Conservation (phyloP, 2,113 vertebrate species). For the Petromus typicus region DNA sequence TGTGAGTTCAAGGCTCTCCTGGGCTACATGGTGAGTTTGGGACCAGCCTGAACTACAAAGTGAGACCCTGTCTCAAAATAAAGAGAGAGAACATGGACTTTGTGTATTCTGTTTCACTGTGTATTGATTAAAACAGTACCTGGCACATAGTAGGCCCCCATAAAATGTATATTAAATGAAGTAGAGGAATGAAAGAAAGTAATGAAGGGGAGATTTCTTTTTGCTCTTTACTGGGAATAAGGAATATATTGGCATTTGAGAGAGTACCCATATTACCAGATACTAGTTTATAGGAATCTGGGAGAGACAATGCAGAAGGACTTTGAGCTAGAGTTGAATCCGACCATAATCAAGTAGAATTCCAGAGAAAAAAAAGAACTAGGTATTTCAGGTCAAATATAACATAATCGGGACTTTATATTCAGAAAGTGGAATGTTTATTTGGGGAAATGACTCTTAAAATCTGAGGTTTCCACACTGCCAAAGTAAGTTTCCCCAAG, state of each 20-base stretch:
- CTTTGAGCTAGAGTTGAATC: not conserved
- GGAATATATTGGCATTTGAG: not conserved
- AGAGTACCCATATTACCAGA: not conserved
- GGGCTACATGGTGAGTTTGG: too few species aligned
- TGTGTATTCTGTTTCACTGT: not conserved
- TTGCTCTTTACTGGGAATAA: not conserved
- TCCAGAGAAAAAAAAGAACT: not conserved
- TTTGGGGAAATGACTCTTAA: conserved; percentile 53
- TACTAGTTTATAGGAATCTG: not conserved
- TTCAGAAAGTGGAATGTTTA: conserved; percentile 45
- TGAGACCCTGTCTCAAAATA: too few species aligned
- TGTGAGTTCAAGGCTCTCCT: too few species aligned
- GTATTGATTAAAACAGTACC: not conserved
- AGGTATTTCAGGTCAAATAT: not conserved
- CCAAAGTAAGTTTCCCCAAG: not conserved
- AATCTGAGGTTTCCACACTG: conserved; percentile 5
- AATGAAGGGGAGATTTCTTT: not conserved
- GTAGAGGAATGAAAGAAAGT: not conserved
- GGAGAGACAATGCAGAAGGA: not conserved
- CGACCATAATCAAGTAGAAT: conserved; percentile 5
- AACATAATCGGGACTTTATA: conserved; percentile 31
- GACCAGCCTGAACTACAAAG: too few species aligned
- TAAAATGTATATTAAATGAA: not conserved
- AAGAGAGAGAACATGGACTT: not conserved
- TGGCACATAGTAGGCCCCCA: not conserved